Conservation (phyloP, 35 echinoderm and acorn worm species). For the Nesometra sesokonis region DNA sequence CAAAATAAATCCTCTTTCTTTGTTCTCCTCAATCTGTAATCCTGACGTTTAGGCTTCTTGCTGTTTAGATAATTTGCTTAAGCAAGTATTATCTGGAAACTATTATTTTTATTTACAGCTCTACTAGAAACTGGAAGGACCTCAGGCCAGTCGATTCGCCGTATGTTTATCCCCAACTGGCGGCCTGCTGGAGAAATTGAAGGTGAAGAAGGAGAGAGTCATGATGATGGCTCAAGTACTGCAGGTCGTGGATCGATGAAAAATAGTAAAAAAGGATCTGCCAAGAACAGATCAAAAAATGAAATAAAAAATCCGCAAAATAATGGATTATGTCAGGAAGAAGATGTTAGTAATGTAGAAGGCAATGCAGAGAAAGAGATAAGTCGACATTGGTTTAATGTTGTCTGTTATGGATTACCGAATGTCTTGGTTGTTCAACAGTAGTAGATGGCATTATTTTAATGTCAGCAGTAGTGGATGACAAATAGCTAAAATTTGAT, state of each 20-base stretch:
- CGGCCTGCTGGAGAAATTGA: conserved; percentile 46
- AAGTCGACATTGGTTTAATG: conserved; percentile 78
- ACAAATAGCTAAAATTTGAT: no score
- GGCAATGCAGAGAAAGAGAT: conserved; percentile 40
- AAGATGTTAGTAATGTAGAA: conserved; percentile 1
- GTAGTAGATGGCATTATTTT: background rate
- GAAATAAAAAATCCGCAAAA: conserved; percentile 16
- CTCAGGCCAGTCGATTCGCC: conserved; percentile 73
- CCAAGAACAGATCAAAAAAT: conserved; percentile 16
- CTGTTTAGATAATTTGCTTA: no score
- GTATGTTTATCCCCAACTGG: conserved; percentile 90
- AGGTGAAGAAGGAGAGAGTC: conserved; percentile 45
- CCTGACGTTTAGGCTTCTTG: background rate
- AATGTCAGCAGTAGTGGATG: no score
- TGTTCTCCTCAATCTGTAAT: background rate
- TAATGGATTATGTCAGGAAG: background rate
- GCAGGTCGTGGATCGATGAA: background rate
- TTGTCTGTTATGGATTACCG: conserved; percentile 89
- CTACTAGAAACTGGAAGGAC: conserved; percentile 69
- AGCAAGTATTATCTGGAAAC: no score
- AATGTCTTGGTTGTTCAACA: conserved; percentile 81
- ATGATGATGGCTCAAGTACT: conserved; percentile 15
- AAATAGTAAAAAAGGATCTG: conserved; percentile 14
- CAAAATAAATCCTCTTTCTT: no score
- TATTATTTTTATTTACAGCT: conserved; percentile 10